Base-by-base conservation (phyloP, 2,888 invertebrate species). In the Argyra leucocephala region DNA sequence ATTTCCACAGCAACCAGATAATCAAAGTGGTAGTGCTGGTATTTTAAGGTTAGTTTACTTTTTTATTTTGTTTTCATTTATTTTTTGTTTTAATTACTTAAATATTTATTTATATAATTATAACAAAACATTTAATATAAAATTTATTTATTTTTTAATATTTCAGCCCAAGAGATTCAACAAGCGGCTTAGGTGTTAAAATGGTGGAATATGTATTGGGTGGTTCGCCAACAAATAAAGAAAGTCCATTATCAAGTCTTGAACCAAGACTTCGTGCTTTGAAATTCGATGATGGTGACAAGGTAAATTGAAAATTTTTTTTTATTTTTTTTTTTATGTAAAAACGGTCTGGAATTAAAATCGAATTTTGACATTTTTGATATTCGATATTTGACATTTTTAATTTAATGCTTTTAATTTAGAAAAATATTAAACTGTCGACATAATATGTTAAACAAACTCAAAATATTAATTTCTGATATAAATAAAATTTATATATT, bases 181-280 rank as follows among this genome's bases (percentile, higher is more conserved):
- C 93, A 68, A 86, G 88, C 70, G 94, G 94, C 61, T 86, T 96
- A 71, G 95, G 94, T 71, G 93, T 96, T 72, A 96, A 96, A 84
- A 97, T 97, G 95, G 97, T 96, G 65, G 97, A 98, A 82, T 97
- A 96, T 80, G 96, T 98, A 67, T 85, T 98, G 73, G 93, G 96
- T 70, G 92, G 91, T 69, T 93, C 93, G 69, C 93, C 94, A 23
- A 94, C 93, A 71, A 84, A 85, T 73, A 88, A 89, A 78, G 89
- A 88, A 73, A 79, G 80, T 67, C 82, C 82, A 71, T 76, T 83
- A 69, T 80, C 80, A 37, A 80, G 80, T 10, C 75, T 88, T 68
- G 88, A 88, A 73, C 85, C 85, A 63, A 81, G 88, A 70, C 83
- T 89, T 82, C 81, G 87, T 70, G 83, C 82, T 66, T 78, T 88